Base-by-base conservation (phyloP, 2,888 invertebrate genomes). In the Scelioninae gen. 1 region DNA sequence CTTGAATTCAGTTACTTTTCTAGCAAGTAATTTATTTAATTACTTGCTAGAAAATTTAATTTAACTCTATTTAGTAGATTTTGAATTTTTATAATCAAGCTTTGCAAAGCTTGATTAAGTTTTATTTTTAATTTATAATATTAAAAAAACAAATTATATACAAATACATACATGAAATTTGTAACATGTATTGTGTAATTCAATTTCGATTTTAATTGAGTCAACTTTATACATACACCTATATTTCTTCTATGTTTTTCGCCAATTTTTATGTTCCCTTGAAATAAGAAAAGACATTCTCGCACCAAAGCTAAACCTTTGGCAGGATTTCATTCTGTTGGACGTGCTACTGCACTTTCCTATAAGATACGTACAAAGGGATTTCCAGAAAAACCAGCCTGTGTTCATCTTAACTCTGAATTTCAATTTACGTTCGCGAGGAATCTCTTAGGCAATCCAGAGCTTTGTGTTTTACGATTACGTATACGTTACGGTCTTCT, bases 391-490 rank as follows among this genome's bases (percentile, higher is more conserved):
- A 77, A 69, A 60, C 47, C 63, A 53, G 77, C 63, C 77, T 62
- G 69, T 69, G 47, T 53, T 63, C 62, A 69, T 69, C 69, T 66
- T 63, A 55, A 77, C 69, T 77, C 69, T 62, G 63, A 77, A 77
- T 77, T 77, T 63, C 77, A 77, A 77, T 77, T 77, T 69, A 69
- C 77, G 66, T 53, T 68, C 47, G 51, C 60, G 43, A 49, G 60
- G 40, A 51, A 68, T 76, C 56, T 60, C 60, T 71, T 40, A 60
- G 71, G 58, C 60, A 71, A 60, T 71, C 51, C 71, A n/a, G 38
- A 75, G 56, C 65, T 56, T 63, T 63, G 63, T 75, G 65, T 75
- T 65, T 75, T 75, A 65, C 65, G 56, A 75, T 75, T 75, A 75
- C 65, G 55, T 65, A 13, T 75, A 65, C 75, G 45, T 49, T 66